Conservation (phyloP, 2,113 vertebrate genomes). For the Phycodurus eques region DNA sequence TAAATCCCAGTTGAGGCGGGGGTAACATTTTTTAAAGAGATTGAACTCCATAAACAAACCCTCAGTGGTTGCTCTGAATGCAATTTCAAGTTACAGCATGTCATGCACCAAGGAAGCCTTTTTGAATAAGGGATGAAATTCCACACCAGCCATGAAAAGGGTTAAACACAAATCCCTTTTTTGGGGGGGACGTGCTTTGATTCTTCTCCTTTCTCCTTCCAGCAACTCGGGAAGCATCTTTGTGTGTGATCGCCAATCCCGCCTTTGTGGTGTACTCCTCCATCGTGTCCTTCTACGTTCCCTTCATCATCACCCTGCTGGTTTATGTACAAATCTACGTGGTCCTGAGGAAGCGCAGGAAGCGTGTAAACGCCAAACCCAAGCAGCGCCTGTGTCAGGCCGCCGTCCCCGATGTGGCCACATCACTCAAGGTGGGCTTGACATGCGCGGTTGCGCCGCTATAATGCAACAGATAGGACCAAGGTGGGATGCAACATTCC, state of each 20-base stretch:
- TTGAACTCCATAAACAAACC: neutral
- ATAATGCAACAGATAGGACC: no score
- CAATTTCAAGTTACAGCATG: conserved; percentile 3
- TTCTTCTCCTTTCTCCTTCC: conserved; percentile 32
- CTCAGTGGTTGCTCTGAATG: neutral
- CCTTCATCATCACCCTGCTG: conserved; percentile 79
- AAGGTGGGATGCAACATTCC: no score
- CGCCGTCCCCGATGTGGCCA: conserved; percentile 44
- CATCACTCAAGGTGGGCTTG: conserved; percentile 70
- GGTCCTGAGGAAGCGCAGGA: conserved; percentile 74
- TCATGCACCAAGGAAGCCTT: neutral
- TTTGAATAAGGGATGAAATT: neutral
- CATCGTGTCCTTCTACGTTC: conserved; percentile 80
- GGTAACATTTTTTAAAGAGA: conserved; percentile 17
- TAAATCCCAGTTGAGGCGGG: neutral
- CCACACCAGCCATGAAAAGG: no score
- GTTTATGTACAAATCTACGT: conserved; percentile 82
- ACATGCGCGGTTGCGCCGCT: no score
- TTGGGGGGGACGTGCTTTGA: neutral
- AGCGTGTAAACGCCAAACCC: conserved; percentile 76
- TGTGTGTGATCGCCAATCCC: conserved; percentile 78
- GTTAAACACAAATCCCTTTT: neutral
- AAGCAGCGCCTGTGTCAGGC: conserved; percentile 63
- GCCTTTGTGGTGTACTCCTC: conserved; percentile 80
- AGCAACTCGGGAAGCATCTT: conserved; percentile 72